Evolutionary conservation across 1,140 invertebrate genomes (phyloP).

Genomic region (Cyphomyrmex costatus): DNA sequence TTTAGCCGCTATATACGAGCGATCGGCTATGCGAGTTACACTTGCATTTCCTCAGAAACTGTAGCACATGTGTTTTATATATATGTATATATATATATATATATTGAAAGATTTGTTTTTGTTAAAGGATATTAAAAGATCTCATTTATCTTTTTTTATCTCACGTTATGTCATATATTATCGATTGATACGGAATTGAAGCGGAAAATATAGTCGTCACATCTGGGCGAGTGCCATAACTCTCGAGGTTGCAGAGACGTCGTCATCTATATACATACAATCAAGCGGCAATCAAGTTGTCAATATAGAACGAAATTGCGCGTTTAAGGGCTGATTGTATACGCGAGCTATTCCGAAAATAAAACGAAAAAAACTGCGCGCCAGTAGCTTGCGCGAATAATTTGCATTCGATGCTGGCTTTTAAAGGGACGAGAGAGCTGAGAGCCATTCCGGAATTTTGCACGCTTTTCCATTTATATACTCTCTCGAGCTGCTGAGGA

Average conservation of each 20-base stretch:
- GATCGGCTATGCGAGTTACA: background rate
- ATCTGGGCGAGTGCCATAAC: background rate
- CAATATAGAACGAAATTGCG: slow-evolving; percentile 39
- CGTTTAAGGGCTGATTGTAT: slow-evolving; percentile 42
- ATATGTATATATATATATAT: background rate
- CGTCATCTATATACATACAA: background rate
- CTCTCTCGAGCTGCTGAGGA: slow-evolving; percentile 24
- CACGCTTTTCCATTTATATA: slow-evolving; percentile 58
- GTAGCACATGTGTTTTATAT: background rate
- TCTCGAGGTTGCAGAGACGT: slow-evolving; percentile 6
- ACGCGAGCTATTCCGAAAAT: slow-evolving; percentile 15
- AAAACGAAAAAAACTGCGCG: slow-evolving; percentile 20
- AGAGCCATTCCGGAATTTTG: slow-evolving; percentile 25
- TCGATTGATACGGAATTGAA: background rate
- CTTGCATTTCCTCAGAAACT: background rate
- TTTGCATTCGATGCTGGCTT: slow-evolving; percentile 46
- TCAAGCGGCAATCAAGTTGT: slow-evolving; percentile 25
- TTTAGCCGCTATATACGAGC: background rate
- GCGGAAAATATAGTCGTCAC: slow-evolving; percentile 11
- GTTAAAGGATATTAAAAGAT: slow-evolving; percentile 6
- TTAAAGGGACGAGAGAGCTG: slow-evolving; percentile 15
- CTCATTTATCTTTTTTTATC: background rate
- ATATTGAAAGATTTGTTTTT: background rate
- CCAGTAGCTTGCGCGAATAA: slow-evolving; percentile 2
- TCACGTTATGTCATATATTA: background rate